Percentiles rank a stretch among this genome's conserved stretches.
phyloP scores from a whole-genome alignment of 2,113 vertebrate genomes.

The Menura novaehollandiae region DNA sequence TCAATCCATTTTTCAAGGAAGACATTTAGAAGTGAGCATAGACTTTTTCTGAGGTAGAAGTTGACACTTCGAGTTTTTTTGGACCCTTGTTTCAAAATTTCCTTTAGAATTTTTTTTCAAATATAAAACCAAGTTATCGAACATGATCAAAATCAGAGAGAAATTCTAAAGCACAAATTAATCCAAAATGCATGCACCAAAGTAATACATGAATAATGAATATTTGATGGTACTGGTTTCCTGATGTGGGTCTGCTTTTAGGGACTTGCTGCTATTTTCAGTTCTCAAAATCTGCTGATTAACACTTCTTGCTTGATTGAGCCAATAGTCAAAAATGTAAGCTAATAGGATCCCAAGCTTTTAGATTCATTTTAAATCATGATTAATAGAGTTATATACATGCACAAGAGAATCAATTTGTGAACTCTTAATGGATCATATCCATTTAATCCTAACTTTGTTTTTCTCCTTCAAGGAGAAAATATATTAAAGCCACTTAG shows the following conservation, averaged over 20 bases:
- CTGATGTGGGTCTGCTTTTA: neutral
- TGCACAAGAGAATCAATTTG: neutral
- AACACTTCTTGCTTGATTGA: neutral
- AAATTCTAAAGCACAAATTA: neutral
- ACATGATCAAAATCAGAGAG: neutral
- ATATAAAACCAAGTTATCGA: neutral
- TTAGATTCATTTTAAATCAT: neutral
- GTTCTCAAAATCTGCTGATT: neutral
- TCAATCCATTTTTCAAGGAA: neutral
- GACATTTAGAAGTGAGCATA: neutral
- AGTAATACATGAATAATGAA: neutral
- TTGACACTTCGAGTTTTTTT: rapidly evolving
- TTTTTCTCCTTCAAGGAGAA: neutral
- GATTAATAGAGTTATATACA: neutral
- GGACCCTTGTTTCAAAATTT: neutral
- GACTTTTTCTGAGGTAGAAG: neutral
- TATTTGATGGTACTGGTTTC: neutral
- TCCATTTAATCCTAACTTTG: neutral
- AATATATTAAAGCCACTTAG: neutral
- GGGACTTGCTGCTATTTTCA: neutral
- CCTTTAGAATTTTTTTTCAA: neutral
- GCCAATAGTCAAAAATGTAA: neutral
- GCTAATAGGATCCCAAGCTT: neutral
- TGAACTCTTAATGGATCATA: neutral
- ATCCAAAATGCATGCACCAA: neutral